phyloP scores from a whole-genome alignment of 2,797 vertebrate genomes.

The Pelochelys cantorii region DNA sequence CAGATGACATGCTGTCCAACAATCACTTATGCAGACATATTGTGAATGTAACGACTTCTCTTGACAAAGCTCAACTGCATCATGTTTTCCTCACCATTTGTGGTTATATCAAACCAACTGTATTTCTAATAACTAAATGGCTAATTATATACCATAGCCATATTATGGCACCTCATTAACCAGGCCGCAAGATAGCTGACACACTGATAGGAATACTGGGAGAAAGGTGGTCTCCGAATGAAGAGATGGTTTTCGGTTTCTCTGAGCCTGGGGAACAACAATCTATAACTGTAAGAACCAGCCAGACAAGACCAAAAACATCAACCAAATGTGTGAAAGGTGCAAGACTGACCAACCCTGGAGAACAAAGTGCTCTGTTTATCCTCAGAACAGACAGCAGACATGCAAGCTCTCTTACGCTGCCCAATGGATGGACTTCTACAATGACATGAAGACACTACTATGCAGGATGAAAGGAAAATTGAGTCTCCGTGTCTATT shows the following conservation, averaged over 20 bases:
- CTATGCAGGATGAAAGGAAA: not conserved
- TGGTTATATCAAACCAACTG: fast-evolving
- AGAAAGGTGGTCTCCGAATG: not conserved
- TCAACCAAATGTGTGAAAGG: not conserved
- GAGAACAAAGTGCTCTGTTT: not conserved
- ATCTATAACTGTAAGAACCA: fast-evolving
- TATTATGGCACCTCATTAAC: not conserved
- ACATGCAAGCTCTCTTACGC: not conserved
- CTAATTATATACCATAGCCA: not conserved
- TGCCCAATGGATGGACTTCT: not conserved
- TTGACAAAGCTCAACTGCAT: constrained; percentile 24
- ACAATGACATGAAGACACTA: not conserved
- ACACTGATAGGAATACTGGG: not conserved
- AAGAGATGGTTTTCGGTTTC: not conserved
- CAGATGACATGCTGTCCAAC: constrained; percentile 55
- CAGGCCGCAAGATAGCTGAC: not conserved
- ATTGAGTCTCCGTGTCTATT: not conserved
- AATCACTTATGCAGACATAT: constrained; percentile 22
- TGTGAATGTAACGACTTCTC: constrained; percentile 23
- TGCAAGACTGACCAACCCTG: not conserved
- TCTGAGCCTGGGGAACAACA: too few relatives aligned
- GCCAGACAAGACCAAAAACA: not conserved
- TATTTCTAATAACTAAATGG: not conserved
- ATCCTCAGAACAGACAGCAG: not conserved
- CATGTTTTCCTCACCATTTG: constrained; percentile 16